A percentile compares a stretch with the other conserved stretches of the same genome.
Conservation (phyloP, 2,888 invertebrate species). For the Aspidapion aeneum region DNA sequence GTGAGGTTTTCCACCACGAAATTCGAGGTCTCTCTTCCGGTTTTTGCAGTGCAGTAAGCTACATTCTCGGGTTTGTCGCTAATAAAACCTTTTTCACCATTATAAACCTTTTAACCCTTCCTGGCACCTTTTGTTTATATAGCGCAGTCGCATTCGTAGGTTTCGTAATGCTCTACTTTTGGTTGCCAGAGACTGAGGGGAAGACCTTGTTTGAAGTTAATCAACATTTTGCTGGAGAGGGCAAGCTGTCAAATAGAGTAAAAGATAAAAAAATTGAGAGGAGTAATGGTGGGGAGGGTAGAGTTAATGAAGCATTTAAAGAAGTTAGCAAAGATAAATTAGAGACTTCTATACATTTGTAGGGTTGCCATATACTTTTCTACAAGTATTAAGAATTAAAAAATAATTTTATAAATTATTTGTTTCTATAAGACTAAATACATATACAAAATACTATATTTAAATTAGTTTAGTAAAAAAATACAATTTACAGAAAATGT, state of each 20-base stretch:
- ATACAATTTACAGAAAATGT: too few relatives aligned
- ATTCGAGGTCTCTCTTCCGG: constrained; percentile 71
- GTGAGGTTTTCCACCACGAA: constrained; percentile 69
- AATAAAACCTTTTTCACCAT: constrained; percentile 72
- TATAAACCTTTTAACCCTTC: constrained; percentile 59
- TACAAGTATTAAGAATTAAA: too few relatives aligned
- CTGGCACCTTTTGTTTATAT: constrained; percentile 72
- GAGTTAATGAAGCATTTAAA: constrained; percentile 26
- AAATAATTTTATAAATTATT: too few relatives aligned
- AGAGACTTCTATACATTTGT: neutral
- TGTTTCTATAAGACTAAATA: too few relatives aligned
- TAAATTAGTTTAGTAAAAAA: too few relatives aligned
- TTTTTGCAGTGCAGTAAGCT: constrained; percentile 67
- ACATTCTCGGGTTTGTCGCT: constrained; percentile 70
- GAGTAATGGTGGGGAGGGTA: constrained; percentile 21
- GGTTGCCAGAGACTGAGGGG: constrained; percentile 81
- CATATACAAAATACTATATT: too few relatives aligned
- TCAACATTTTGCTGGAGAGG: constrained; percentile 62
- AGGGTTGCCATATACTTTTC: too few relatives aligned
- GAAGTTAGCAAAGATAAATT: constrained; percentile 10
- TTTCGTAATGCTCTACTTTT: constrained; percentile 60
- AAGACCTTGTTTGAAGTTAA: constrained; percentile 68
- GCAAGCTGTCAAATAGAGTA: constrained; percentile 53
- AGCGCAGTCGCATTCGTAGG: constrained; percentile 61
- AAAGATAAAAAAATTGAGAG: constrained; percentile 1